Base-by-base conservation (phyloP, 1,140 invertebrate genomes). In the Drosophila hydei region DNA sequence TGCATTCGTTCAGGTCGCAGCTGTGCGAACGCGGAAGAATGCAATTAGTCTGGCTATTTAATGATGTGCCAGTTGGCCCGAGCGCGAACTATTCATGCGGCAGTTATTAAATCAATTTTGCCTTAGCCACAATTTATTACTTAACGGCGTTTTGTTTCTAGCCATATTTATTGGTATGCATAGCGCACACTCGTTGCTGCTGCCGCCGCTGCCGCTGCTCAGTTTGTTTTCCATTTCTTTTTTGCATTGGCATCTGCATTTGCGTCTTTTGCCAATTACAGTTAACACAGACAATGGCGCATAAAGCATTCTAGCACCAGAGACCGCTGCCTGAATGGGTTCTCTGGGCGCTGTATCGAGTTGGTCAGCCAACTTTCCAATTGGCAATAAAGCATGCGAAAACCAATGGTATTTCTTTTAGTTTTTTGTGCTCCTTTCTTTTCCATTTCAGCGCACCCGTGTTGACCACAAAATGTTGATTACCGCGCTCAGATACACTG, bases 391-490 rank as follows among this genome's bases (percentile, higher is more conserved):
- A 87, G 83, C 83, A 87, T 88, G 75, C 79, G 83, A 60, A 79
- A 88, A 75, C 74, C 83, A 72, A 83, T 88, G 72, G 84, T 61
- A 79, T 60, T 84, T 64, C 76, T 67, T 72, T 76, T 75, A 48
- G 30, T 58, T 55, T 43, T 56, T 47, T 61, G 33, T 42, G 54
- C 52, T 42, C 38, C 40, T 69, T 60, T 67, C 42, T 56, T 69
- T 63, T 47, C 42, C 21, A 56, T 56, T 65, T 55, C 40, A 55
- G 52, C 50, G 33, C 60, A 42, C 50, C 51, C 64, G 50, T 71
- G 78, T 64, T 87, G 83, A 88, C 83, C 83, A 88, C 83, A 79
- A 88, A 88, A 87, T 78, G 83, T 88, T 88, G 83, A 88, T 88
- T 88, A 88, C 81, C 83, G 61, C 63, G 40, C 64, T 30, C 64